These are phyloP conservation scores for Altica lythri DNA, from an alignment of 2,888 invertebrate genomes.

Conservation along the genomic window DNA sequence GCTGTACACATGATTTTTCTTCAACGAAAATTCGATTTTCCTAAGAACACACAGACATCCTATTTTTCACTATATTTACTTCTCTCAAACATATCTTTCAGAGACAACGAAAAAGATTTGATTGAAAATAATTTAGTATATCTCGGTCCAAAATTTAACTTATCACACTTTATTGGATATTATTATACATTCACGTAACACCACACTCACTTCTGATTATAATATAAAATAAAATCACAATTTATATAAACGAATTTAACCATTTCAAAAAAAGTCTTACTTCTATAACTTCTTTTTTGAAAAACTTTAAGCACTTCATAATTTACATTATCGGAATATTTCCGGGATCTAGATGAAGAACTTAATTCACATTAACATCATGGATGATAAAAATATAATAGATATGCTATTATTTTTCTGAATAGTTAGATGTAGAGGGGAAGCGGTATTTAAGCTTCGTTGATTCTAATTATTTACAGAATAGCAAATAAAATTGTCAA, in stretches of 20 bases:
- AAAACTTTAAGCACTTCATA: conserved; percentile 8
- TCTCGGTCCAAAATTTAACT: too few relatives aligned
- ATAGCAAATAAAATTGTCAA: conserved; percentile 23
- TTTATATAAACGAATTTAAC: too few relatives aligned
- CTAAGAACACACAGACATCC: too few relatives aligned
- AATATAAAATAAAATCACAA: neutral
- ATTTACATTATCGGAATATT: conserved; percentile 6
- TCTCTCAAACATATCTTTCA: too few relatives aligned
- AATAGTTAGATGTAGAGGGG: conserved; percentile 18
- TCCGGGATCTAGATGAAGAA: conserved; percentile 5
- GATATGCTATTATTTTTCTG: conserved; percentile 18
- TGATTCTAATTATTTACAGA: conserved; percentile 27
- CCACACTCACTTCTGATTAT: neutral
- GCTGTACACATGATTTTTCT: too few relatives aligned
- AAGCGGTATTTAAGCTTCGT: conserved; percentile 23
- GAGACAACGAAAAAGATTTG: too few relatives aligned
- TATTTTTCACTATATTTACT: too few relatives aligned
- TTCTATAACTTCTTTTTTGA: neutral
- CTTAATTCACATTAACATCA: conserved; percentile 15
- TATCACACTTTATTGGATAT: too few relatives aligned
- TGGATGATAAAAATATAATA: conserved; percentile 15
- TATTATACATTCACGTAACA: too few relatives aligned
- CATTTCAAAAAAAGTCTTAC: conserved; percentile 5
- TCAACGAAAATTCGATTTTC: too few relatives aligned
- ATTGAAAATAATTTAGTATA: too few relatives aligned